Percentiles rank a stretch among this genome's conserved stretches.
phyloP scores from a whole-genome alignment of 2,113 vertebrate species.

The Heloderma charlesbogerti region DNA sequence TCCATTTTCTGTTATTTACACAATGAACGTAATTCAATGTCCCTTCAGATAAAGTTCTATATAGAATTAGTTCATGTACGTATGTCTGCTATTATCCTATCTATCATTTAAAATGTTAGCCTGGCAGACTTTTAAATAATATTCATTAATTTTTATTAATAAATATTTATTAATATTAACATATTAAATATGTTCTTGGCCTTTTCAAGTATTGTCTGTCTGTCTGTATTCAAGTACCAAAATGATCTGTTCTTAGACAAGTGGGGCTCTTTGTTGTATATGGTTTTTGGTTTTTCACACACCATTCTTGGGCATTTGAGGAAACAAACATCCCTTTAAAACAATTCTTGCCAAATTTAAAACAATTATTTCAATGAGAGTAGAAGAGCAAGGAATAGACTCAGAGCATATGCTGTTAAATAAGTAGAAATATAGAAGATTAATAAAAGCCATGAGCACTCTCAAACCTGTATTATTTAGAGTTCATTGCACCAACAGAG shows the following conservation, averaged over 20 bases:
- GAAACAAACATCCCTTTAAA: background rate
- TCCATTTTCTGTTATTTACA: background rate
- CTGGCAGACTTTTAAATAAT: too few species aligned
- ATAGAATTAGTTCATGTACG: background rate
- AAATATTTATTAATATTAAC: too few species aligned
- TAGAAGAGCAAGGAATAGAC: background rate
- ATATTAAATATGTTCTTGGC: background rate
- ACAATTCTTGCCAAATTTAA: too few species aligned
- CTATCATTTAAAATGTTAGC: background rate
- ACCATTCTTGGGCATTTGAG: background rate
- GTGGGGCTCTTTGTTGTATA: background rate
- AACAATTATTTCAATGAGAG: background rate
- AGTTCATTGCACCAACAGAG: background rate
- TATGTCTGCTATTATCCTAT: background rate
- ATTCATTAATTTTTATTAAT: too few species aligned
- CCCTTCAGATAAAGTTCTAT: background rate
- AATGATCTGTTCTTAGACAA: background rate
- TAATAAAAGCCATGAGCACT: background rate
- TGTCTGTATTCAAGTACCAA: background rate
- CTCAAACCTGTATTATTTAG: background rate
- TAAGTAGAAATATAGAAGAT: background rate
- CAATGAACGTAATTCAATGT: too few species aligned
- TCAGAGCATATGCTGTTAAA: background rate
- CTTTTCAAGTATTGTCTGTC: background rate
- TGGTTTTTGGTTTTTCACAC: background rate